Base-by-base conservation (phyloP, 2,113 vertebrate genomes). In the Orcinus orca region DNA sequence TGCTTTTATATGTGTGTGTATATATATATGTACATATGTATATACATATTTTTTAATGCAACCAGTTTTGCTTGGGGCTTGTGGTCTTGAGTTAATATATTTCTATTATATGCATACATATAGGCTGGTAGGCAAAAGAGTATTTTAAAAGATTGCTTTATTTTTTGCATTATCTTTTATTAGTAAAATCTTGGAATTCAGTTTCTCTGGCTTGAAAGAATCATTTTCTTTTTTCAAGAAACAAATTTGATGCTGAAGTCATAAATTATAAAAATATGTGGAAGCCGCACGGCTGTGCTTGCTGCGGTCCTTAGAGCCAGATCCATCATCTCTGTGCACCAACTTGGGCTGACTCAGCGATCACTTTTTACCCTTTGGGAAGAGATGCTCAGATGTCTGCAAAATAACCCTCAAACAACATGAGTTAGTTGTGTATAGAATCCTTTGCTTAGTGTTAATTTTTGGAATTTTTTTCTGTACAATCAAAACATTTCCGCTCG, bases 181-280 rank as follows among this genome's bases (percentile, higher is more conserved):
- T 73, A 96, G 71, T 63, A 93, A 88, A 89, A 85, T 53, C 70
- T 93, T 83, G 63, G 41, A 97, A 95, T 94, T 92, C 53, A 55
- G 44, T 60, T 95, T 95, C 47, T 47, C 76, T 73, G 80, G 25
- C 68, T 90, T 85, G 31, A 88, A 80, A 88, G 62, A 84, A 80
- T 67, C 70, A 5, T 29, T 91, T 95, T 36, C 36, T 70, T 90
- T 92, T 86, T 95, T 60, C 8, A 82, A 93, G 63, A 94, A 81
- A 84, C 90, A 85, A 83, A 70, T 87, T 70, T 94, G 83, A 92
- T 88, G 70, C 21, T 73, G 84, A 81, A 74, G 74, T 92, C 81
- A 94, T 62, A 84, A 95, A 81, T 88, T 90, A 94, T 47, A 95
- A 90, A 95, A 92, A 94, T 84, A 65, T 13, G 65, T n/a, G 6